Conservation (phyloP, 2,113 vertebrate genomes). For the Chaetura pelagica region DNA sequence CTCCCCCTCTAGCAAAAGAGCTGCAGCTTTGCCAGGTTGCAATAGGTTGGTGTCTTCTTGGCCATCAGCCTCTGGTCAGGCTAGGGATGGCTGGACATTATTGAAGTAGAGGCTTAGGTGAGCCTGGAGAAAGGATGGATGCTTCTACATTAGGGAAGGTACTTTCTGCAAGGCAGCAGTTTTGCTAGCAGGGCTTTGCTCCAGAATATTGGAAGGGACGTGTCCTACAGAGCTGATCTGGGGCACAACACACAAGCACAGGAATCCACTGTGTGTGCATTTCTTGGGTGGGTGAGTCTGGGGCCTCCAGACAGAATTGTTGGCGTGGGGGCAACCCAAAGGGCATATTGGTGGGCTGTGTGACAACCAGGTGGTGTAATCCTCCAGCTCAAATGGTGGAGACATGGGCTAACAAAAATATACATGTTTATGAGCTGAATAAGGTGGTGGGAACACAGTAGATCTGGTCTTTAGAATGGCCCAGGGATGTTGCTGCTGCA, state of each 20-base stretch:
- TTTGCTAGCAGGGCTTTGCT: neutral
- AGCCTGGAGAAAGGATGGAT: neutral
- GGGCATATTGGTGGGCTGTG: neutral
- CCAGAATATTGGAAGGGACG: neutral
- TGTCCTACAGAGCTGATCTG: neutral
- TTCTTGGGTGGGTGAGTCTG: neutral
- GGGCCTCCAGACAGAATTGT: neutral
- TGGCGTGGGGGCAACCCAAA: neutral
- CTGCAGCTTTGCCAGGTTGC: neutral
- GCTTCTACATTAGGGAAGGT: neutral
- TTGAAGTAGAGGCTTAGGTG: neutral
- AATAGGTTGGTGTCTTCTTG: neutral
- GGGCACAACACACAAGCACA: neutral
- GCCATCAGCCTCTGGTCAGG: neutral
- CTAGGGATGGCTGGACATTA: neutral
- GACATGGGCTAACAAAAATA: neutral
- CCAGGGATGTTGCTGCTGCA: neutral
- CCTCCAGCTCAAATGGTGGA: neutral
- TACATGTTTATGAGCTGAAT: neutral
- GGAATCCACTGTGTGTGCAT: neutral
- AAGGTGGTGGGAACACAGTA: neutral
- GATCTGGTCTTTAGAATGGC: neutral
- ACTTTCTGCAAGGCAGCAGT: neutral
- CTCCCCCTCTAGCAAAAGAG: neutral
- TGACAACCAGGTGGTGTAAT: neutral